Evolutionary conservation across 2,797 vertebrate genomes (phyloP), one percentile per base, ranked within the genome.

Genomic region (Pseudopleuronectes americanus): DNA sequence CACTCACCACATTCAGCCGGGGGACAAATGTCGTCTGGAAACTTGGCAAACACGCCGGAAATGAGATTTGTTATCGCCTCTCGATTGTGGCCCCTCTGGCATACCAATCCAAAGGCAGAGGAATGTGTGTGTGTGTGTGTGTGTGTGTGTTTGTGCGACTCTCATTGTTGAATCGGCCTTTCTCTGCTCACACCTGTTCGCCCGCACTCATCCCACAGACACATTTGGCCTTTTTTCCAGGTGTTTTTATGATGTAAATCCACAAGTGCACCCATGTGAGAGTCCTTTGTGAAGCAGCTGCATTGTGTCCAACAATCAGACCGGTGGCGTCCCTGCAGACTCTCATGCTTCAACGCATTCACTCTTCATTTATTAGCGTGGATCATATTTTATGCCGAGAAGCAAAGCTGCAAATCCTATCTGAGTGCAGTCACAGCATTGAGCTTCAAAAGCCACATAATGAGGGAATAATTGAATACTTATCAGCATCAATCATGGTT

Each of bases 61-160:
- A 92, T 93, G 69, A 92, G 74, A 90, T 89, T 80, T 88, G 81
- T 87, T 92, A 92, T 94, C 88, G 13, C 57, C 64, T 45, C 58
- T 67, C 7, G 45, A 72, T 77, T 69, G 76, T 64, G 64, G 80
- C 69, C 54, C 48, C 24, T 2, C 73, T 49, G 65, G 71, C 85
- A 84, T 83, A 80, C 72, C 51, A 68, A 81, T 84, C 2, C 41
- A 57, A 60, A 45, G 24, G 21, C 31, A 38, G 62, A 21, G 10
- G 26, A n/a, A 24, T 64, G 38, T 55, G 76, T 77, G 49, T 41
- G 41, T 60, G 53, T 49, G 45, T 64, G 28, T 38, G 51, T 52
- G 72, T 57, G 77, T 74, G 76, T 85, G 79, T 80, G 57, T 74
- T 43, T 54, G 79, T 12, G 23, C 36, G 52, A 45, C 65, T 55